Conservation (phyloP, 2,888 invertebrate genomes). For the Teinopalpus imperialis region DNA sequence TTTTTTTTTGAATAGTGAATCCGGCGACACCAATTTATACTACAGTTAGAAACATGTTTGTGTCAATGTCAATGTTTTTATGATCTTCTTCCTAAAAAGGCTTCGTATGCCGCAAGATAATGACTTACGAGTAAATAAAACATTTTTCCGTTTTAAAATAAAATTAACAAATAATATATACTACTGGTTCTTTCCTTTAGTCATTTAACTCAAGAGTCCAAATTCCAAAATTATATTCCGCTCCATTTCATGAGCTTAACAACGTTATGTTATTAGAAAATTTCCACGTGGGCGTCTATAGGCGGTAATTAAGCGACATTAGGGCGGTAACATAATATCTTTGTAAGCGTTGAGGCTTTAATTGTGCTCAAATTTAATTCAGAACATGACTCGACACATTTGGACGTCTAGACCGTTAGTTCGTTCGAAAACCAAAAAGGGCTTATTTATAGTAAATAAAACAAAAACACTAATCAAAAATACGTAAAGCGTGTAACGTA, state of each 20-base stretch:
- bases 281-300: background rate
- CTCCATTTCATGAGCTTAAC: background rate
- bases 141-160: no score
- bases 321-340: conserved; percentile 11
- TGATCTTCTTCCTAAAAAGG: no score
- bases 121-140: no score
- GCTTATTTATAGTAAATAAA: background rate
- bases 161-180: no score
- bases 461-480: no score
- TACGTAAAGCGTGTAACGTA: no score
- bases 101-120: no score
- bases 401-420: conserved; percentile 4
- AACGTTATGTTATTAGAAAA: conserved; percentile 3
- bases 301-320: conserved; percentile 15
- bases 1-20: no score
- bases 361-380: conserved; percentile 21
- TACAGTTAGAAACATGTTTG: no score
- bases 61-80: no score
- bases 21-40: no score
- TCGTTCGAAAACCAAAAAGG: conserved; percentile 9
- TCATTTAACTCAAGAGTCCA: background rate
- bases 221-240: background rate
- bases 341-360: conserved; percentile 4
- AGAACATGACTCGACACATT: conserved; percentile 8
- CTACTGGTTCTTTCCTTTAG: no score